Evolutionary conservation across 2,797 vertebrate species (phyloP), one percentile per base, ranked within the genome.

Genomic region (Dendrocincla tyrannina): DNA sequence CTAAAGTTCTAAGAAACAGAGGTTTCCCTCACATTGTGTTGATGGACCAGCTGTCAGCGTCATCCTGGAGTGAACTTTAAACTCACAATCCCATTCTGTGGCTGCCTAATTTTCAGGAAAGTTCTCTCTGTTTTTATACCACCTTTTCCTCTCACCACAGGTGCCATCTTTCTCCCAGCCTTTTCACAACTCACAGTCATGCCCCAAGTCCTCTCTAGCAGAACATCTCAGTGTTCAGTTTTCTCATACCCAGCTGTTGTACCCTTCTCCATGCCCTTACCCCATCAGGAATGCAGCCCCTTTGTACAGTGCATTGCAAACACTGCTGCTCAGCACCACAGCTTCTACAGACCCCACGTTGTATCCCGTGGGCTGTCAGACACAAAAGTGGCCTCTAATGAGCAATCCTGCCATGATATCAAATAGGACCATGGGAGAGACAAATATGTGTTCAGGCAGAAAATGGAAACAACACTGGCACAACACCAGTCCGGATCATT

Each of bases 311-410:
- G 0, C 0, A 0, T n/a, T 52, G 18, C 47, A 52, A 66, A 47
- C 62, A 66, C 17, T 0, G 1, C 42, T 47, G 52, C 60, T 44
- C 41, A 15, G 2, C 53, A 47, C 44, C 32, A 53, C 49, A 47
- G 37, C 59, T 62, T 70, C 37, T 16, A 22, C 18, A 18, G n/a
- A 35, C 5, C 13, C 24, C 3, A 0, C 1, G 0, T 7, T 41
- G 39, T 16, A 28, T 35, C 39, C 17, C 1, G 0, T 1, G 4
- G 23, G 41, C 10, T 14, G 19, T 25, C 76, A 32, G 32, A 44
- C 17, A 20, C 23, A 53, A n/a, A 47, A 14, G 27, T 74, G 60
- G 16, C 30, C 39, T 52, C 56, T 67, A 47, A 37, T 1, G 3
- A 62, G 47, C 25, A 23, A 3, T 63, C 17, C 17, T 30, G 58